These are phyloP conservation scores for Choloepus didactylus DNA, from an alignment of 2,797 vertebrate species.

Conservation along the genomic window DNA sequence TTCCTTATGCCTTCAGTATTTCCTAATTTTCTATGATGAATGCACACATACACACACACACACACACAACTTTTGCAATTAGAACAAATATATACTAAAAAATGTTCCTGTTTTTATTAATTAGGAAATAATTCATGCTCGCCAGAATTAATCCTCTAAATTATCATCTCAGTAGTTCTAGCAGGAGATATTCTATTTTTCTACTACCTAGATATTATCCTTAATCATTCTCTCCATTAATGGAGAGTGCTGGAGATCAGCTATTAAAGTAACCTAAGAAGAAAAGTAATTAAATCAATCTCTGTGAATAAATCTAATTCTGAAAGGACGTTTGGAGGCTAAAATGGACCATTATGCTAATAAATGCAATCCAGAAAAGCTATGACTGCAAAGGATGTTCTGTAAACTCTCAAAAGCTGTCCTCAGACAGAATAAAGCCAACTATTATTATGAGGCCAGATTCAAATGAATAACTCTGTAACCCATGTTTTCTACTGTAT, in stretches of 20 bases:
- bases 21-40: constrained; percentile 56
- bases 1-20: constrained; percentile 53
- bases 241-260: not conserved
- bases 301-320: constrained; percentile 67
- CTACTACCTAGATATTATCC: not conserved
- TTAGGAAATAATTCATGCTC: constrained; percentile 49
- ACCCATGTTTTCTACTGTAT: not conserved
- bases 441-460: constrained; percentile 12
- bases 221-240: constrained; percentile 32
- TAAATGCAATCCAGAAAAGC: constrained; percentile 46
- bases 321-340: constrained; percentile 47
- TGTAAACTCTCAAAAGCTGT: not conserved
- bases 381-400: not conserved
- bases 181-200: not conserved
- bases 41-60: not conserved
- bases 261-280: constrained; percentile 27
- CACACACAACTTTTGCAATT: not conserved
- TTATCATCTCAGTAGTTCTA: constrained; percentile 8
- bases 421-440: not conserved
- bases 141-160: not conserved
- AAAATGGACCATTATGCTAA: constrained; percentile 51
- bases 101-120: constrained; percentile 45
- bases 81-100: constrained; percentile 20
- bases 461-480: constrained; percentile 24
- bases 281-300: constrained; percentile 61